Conservation (phyloP, 2,113 vertebrate species). For the Podiceps cristatus region DNA sequence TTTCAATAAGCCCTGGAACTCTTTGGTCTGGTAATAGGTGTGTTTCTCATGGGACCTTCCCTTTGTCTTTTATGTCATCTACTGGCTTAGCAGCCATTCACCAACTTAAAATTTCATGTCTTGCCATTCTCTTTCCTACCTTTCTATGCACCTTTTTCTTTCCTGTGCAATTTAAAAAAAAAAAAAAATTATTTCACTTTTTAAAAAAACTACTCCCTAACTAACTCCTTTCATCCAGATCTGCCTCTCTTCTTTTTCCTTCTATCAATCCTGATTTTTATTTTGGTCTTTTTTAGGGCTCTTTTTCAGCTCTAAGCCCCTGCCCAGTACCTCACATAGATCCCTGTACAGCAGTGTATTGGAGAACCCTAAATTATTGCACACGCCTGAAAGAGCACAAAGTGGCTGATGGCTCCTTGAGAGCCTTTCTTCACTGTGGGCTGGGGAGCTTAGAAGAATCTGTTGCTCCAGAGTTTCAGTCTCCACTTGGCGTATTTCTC, state of each 20-base stretch:
- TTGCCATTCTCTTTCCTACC: background rate
- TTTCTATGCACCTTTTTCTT: background rate
- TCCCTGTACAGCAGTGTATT: background rate
- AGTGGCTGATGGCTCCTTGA: background rate
- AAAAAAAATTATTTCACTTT: background rate
- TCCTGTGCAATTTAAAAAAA: background rate
- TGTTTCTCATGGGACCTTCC: background rate
- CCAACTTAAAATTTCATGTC: background rate
- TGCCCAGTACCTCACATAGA: background rate
- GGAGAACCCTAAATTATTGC: background rate
- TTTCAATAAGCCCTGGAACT: background rate
- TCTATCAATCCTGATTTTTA: background rate
- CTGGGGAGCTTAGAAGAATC: background rate
- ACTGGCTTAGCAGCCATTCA: too few relatives aligned
- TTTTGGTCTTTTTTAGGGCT: background rate
- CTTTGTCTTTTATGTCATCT: background rate
- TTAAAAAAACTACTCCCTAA: background rate
- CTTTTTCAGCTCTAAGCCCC: background rate
- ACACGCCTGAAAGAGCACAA: background rate
- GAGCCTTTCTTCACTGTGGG: background rate
- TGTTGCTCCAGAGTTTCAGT: background rate
- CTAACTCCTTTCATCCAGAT: background rate
- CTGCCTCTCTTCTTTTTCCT: background rate
- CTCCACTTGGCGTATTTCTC: background rate
- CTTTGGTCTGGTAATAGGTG: background rate